A percentile compares a stretch with the other conserved stretches of the same genome.
phyloP scores from a whole-genome alignment of 2,888 invertebrate genomes.

The Coremacera marginata region DNA sequence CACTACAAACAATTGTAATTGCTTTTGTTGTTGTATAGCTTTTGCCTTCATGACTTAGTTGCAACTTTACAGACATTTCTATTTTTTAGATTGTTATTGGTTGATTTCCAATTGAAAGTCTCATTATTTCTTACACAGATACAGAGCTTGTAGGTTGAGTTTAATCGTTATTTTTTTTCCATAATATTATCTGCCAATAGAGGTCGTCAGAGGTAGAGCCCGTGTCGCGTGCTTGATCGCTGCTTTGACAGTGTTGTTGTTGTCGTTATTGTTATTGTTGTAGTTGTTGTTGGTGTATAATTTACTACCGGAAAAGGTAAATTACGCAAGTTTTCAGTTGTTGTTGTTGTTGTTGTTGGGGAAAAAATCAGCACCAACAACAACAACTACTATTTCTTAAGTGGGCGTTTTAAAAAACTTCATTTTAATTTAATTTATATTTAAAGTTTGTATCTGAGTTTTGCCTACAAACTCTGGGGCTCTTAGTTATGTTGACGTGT shows the following conservation, averaged over 20 bases:
- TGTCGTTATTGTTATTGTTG: slow-evolving; percentile 35
- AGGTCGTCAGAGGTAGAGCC: slow-evolving; percentile 9
- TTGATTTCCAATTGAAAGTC: slow-evolving; percentile 25
- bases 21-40: slow-evolving; percentile 3
- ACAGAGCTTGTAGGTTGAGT: slow-evolving; percentile 8
- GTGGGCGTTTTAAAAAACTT: slow-evolving; percentile 24
- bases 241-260: slow-evolving; percentile 45
- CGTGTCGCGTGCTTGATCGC: slow-evolving; percentile 38
- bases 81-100: slow-evolving; percentile 31
- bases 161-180: slow-evolving; percentile 16
- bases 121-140: slow-evolving; percentile 20
- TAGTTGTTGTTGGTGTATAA: slow-evolving; percentile 25
- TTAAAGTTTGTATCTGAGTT: background rate
- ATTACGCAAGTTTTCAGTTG: slow-evolving; percentile 30
- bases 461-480: background rate
- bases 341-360: background rate
- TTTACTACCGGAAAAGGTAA: slow-evolving; percentile 42
- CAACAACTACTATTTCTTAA: background rate
- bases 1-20: slow-evolving; percentile 19
- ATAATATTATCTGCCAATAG: slow-evolving; percentile 17
- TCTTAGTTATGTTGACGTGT: slow-evolving; percentile 1
- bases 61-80: slow-evolving; percentile 12
- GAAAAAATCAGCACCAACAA: background rate
- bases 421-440: slow-evolving; percentile 9
- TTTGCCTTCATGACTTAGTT: background rate